Conservation (phyloP, 2,888 invertebrate genomes). For the Sicus ferrugineus region DNA sequence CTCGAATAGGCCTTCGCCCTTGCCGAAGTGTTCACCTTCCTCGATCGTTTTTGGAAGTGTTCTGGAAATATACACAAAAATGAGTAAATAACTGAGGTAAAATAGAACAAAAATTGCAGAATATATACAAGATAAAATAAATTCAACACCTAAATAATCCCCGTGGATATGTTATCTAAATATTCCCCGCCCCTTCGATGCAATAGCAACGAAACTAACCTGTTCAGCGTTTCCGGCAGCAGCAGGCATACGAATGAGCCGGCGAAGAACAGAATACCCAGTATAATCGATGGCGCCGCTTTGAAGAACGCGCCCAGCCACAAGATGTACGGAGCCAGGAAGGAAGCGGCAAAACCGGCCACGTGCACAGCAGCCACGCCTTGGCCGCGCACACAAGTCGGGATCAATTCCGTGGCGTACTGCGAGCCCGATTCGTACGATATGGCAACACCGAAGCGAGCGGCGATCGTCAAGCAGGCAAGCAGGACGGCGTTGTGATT, state of each 20-base stretch:
- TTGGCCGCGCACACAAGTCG: conserved; percentile 71
- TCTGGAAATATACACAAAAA: too few relatives aligned
- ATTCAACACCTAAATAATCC: too few relatives aligned
- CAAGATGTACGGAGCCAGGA: conserved; percentile 69
- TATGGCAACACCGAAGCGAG: conserved; percentile 69
- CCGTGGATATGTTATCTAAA: too few relatives aligned
- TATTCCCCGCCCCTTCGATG: too few relatives aligned
- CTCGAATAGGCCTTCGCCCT: conserved; percentile 67
- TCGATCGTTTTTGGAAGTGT: conserved; percentile 69
- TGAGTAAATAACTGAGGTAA: too few relatives aligned
- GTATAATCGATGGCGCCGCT: conserved; percentile 68
- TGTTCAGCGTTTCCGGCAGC: conserved; percentile 70
- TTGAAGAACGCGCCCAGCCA: conserved; percentile 65
- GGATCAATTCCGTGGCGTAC: conserved; percentile 72
- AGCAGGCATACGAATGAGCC: conserved; percentile 69
- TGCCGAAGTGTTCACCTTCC: conserved; percentile 70
- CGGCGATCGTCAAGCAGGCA: conserved; percentile 66
- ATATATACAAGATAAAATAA: too few relatives aligned
- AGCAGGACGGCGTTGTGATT: conserved; percentile 64
- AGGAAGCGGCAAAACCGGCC: conserved; percentile 70
- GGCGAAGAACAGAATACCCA: conserved; percentile 66
- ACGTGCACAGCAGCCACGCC: conserved; percentile 72
- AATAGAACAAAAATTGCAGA: not conserved
- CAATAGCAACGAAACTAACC: too few relatives aligned
- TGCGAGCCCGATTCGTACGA: conserved; percentile 73